phyloP scores from a whole-genome alignment of 23 tunicate species.

The Styela plicata region DNA sequence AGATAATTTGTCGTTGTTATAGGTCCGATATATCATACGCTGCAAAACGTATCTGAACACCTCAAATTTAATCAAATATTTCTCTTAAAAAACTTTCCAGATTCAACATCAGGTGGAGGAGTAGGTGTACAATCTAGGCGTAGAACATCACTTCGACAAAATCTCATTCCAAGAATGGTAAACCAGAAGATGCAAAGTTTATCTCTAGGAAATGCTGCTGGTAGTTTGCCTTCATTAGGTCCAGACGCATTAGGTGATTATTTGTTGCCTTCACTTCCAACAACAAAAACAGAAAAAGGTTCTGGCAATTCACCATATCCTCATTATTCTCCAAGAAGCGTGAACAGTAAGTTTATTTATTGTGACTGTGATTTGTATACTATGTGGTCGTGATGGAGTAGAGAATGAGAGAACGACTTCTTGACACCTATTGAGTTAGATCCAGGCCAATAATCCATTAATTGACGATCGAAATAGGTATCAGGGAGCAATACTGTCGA shows the following conservation, averaged over 20 bases:
- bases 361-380: too few species aligned
- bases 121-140: slow-evolving; percentile 52
- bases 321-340: background rate
- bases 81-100: too few species aligned
- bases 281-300: slow-evolving; percentile 13
- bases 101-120: slow-evolving; percentile 80
- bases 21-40: too few species aligned
- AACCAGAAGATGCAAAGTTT: slow-evolving; percentile 81
- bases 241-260: slow-evolving; percentile 18
- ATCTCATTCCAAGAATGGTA: slow-evolving; percentile 49
- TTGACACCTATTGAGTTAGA: too few species aligned
- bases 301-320: slow-evolving; percentile 9
- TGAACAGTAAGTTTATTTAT: background rate
- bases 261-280: slow-evolving; percentile 18
- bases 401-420: too few species aligned
- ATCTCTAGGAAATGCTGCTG: slow-evolving; percentile 44
- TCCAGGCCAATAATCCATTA: too few species aligned
- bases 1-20: too few species aligned
- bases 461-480: too few species aligned
- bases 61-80: too few species aligned
- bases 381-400: too few species aligned
- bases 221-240: slow-evolving; percentile 5
- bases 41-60: too few species aligned
- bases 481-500: too few species aligned
- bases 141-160: slow-evolving; percentile 30